phyloP scores from a whole-genome alignment of 2,888 invertebrate species.

The Junonia oenone region DNA sequence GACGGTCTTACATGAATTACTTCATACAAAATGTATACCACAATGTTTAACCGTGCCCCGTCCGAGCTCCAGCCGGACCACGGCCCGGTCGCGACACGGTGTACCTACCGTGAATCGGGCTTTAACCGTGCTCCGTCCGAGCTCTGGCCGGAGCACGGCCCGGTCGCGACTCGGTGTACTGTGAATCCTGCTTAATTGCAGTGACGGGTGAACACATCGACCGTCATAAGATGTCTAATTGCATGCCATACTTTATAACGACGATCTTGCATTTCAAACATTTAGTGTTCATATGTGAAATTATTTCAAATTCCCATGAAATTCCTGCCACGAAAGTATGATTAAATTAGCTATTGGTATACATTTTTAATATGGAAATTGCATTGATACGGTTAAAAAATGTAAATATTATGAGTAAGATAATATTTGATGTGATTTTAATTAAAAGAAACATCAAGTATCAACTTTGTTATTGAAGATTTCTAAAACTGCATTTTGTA shows the following conservation, averaged over 20 bases:
- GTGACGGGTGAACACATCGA: not conserved
- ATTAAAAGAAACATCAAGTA: not conserved
- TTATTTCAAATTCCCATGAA: not conserved
- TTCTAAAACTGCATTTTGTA: no score
- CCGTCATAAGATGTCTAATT: not conserved
- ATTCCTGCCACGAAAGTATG: not conserved
- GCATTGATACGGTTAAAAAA: not conserved
- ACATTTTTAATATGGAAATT: not conserved
- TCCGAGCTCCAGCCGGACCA: no score
- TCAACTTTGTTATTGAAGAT: no score
- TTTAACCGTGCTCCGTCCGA: no score
- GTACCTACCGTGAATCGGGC: no score
- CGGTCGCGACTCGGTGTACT: no score
- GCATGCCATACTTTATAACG: not conserved
- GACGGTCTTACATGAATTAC: no score
- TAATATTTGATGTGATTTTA: not conserved
- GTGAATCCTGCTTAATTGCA: no score
- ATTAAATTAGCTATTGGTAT: conserved; percentile 3
- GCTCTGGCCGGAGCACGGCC: no score
- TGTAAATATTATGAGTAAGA: not conserved
- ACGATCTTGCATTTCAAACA: conserved; percentile 12
- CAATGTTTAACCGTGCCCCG: no score
- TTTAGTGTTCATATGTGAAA: conserved; percentile 14
- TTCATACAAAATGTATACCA: no score
- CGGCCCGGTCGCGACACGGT: no score